phyloP scores from a whole-genome alignment of 2,113 vertebrate species.

The Zapus hudsonius region DNA sequence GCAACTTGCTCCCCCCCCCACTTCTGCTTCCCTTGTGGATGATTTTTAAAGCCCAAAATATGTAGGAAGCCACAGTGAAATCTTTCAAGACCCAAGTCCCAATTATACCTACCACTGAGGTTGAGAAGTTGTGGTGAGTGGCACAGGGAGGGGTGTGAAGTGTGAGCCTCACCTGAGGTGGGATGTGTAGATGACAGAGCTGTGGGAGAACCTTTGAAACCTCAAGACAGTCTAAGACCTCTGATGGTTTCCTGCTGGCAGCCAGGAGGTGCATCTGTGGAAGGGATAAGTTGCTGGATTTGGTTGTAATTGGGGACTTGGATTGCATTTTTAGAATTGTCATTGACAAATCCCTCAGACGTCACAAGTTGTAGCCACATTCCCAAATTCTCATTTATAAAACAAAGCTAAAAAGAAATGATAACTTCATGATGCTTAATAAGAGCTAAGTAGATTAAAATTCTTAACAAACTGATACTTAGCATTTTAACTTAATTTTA shows the following conservation, averaged over 20 bases:
- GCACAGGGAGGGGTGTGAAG: conserved; percentile 50
- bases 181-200: conserved; percentile 54
- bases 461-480: not conserved
- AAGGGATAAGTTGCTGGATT: conserved; percentile 17
- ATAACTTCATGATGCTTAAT: not conserved
- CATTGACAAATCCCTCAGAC: conserved; percentile 63
- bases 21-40: conserved; percentile 68
- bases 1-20: conserved; percentile 65
- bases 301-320: conserved; percentile 9
- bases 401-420: not conserved
- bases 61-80: conserved; percentile 78
- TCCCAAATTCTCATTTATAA: not conserved
- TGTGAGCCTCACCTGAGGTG: conserved; percentile 37
- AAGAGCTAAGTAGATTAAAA: not conserved
- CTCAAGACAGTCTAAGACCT: conserved; percentile 36
- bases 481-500: not conserved
- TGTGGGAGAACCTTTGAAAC: conserved; percentile 31
- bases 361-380: not conserved
- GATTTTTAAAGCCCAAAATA: conserved; percentile 76
- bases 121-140: conserved; percentile 66
- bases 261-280: conserved; percentile 58
- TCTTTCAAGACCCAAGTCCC: conserved; percentile 74
- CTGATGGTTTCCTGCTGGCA: not conserved
- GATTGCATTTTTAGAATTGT: conserved; percentile 47
- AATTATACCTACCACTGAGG: conserved; percentile 72